Conservation (phyloP, 2,113 vertebrate genomes). For the Melospiza melodia region DNA sequence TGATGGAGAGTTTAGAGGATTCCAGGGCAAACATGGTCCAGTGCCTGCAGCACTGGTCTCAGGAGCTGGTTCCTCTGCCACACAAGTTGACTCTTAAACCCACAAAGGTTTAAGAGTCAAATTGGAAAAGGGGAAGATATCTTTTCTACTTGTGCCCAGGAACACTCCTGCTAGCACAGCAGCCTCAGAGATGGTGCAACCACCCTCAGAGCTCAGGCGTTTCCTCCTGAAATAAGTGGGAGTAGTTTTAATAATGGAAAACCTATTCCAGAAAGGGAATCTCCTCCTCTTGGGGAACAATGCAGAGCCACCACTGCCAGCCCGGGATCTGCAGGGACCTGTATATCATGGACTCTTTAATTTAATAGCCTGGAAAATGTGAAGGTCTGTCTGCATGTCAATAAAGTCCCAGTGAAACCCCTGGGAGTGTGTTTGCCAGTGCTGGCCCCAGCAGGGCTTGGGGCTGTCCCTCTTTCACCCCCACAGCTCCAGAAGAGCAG, state of each 20-base stretch:
- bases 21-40: background rate
- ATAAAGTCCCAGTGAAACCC: accelerated
- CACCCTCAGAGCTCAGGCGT: background rate
- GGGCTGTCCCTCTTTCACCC: background rate
- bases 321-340: background rate
- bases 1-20: background rate
- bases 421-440: background rate
- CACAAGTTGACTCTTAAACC: background rate
- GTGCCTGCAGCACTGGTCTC: background rate
- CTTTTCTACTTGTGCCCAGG: background rate
- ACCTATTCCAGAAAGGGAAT: background rate
- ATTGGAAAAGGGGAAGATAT: background rate
- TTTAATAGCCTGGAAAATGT: background rate
- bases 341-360: accelerated
- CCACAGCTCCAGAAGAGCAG: background rate
- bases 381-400: background rate
- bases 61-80: background rate
- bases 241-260: background rate
- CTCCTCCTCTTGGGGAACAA: background rate
- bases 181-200: background rate
- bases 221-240: background rate
- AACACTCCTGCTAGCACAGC: background rate
- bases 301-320: background rate
- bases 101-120: background rate
- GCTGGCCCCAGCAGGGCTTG: background rate